Base-by-base conservation (phyloP, 2,888 invertebrate species). In the Drosophila atroscutellata region DNA sequence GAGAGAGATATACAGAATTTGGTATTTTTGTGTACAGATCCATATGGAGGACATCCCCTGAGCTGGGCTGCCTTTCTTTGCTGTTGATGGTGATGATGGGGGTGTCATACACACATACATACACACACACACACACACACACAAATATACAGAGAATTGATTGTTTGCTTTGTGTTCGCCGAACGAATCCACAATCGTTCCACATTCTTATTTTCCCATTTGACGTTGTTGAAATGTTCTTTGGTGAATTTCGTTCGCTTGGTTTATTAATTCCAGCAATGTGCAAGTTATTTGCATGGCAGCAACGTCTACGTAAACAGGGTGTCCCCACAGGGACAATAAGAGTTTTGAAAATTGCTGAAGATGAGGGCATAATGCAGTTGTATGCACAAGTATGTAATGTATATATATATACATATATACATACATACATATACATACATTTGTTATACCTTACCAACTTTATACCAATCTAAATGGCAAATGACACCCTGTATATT, bases 211-310 rank as follows among this genome's bases (percentile, higher is more conserved):
- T 42, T 56, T 56, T 15, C 18, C 18, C 39, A 30, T 20, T 42
- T 56, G n/a, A 3, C n/a, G 54, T 54, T 69, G 58, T 50, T 72
- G 57, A 51, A 42, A 56, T 71, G 52, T 71, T 67, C 74, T 85
- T 80, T 83, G 71, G 55, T 71, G 55, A 73, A 75, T 72, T 82
- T 75, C 71, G 66, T 83, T 63, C 73, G 78, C 72, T 78, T 82
- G 75, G 75, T 73, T 82, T 81, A 70, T 82, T 86, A 84, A 81
- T 75, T 78, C 70, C 63, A 75, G 6, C 30, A 30, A 30, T 30
- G 30, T 30, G 30, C 58, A 76, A 85, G 76, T 80, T 81, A 81
- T 80, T 83, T 82, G 71, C 67, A 75, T 58, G 60, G 56, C 62
- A 51, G 45, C 61, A 39, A 55, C 30, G 30, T 62, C 62, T 59